Evolutionary conservation across 2,797 vertebrate species (phyloP), one percentile per base, ranked within the genome.

Genomic region (Chromobotia macracanthus): DNA sequence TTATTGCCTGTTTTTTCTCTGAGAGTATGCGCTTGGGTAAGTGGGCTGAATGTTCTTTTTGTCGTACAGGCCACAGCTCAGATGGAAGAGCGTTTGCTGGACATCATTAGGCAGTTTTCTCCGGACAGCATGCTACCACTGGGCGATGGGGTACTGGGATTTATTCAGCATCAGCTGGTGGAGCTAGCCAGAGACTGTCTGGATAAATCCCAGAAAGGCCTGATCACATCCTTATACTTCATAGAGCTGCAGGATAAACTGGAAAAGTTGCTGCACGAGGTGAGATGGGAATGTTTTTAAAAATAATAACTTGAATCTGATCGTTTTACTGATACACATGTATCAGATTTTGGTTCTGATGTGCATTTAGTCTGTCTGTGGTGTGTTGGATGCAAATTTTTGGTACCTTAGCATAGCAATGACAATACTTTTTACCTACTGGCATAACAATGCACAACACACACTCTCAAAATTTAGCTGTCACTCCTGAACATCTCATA

Each of bases 91-190:
- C 95, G 95, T 15, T 91, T 99, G 90, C 93, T 94, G 80, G 97
- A 98, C 72, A 95, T 97, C 68, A 91, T 97, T 84, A 93, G 90
- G 1, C 92, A 94, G 86, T 95, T 90, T 85, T 95, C 95, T 4
- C 93, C 95, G 0, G 95, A 94, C 83, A 94, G 89, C 86, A 94
- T 92, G 25, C 92, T 99, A 89, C 97, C 95, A 0, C 90, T 99
- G 84, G 96, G 96, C 0, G 97, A 99, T 0, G 98, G 98, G 0
- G 95, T 99, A 46, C 90, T 99, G 92, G 96, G 97, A 82, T 99
- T 99, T 92, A 98, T 99, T 91, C 97, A 98, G 86, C 98, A 99
- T 92, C 98, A 99, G 93, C 94, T 99, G 89, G 90, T 96, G 0
- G 97, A 99, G 88, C 91, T 99, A 88, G 96, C 95, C 79, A 92